Conservation (phyloP, 1,140 invertebrate species). For the Nebria ingens region DNA sequence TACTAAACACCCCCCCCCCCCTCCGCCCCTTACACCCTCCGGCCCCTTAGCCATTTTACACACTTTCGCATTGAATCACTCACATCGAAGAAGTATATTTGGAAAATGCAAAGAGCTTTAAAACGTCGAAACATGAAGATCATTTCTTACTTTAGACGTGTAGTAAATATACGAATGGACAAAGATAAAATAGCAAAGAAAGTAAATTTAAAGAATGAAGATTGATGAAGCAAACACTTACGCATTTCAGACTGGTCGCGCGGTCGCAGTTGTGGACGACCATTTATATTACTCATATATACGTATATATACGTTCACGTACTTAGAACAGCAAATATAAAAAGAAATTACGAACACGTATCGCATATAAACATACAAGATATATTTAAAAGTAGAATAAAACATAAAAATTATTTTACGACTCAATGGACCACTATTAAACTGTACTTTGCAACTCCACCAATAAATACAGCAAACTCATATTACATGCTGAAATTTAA, state of each 20-base stretch:
- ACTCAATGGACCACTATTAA: not conserved
- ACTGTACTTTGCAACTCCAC: not conserved
- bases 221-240: slow-evolving; percentile 4
- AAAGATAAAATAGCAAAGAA: slow-evolving; percentile 3
- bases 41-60: no score
- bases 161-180: slow-evolving; percentile 2
- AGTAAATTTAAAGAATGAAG: slow-evolving; percentile 4
- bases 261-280: not conserved
- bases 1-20: no score
- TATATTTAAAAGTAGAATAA: not conserved
- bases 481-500: not conserved
- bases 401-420: not conserved
- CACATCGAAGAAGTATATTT: no score
- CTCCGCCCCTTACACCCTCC: no score
- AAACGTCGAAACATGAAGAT: not conserved
- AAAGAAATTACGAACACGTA: not conserved
- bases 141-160: not conserved
- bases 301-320: not conserved
- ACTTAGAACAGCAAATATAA: not conserved
- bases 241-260: not conserved
- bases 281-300: no score
- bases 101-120: no score
- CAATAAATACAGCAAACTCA: not conserved
- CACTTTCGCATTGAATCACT: no score
- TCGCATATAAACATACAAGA: not conserved